Conservation (phyloP, 2,797 vertebrate genomes). For the Onychomys torridus region DNA sequence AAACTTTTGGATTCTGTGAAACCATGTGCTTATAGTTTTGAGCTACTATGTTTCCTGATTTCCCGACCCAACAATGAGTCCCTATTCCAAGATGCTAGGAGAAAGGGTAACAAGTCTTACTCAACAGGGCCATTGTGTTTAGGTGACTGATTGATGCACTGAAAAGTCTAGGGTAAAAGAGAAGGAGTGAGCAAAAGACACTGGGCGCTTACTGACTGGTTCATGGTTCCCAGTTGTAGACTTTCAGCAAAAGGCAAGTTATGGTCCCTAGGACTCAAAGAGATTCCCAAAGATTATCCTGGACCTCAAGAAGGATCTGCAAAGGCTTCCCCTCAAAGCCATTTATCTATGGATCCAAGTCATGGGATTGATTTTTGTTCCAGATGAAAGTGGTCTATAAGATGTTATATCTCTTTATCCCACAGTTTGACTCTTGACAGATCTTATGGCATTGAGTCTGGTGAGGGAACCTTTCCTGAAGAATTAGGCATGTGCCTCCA, state of each 20-base stretch:
- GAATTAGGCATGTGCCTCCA: background rate
- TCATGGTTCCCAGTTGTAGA: background rate
- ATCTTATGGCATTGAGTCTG: background rate
- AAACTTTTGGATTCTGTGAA: background rate
- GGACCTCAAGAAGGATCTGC: background rate
- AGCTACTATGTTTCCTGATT: background rate
- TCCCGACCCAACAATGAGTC: background rate
- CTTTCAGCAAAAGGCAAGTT: background rate
- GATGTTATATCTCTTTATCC: background rate
- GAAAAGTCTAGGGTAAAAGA: background rate
- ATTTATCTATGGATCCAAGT: too few species aligned
- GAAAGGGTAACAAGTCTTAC: background rate
- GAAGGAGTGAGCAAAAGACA: background rate
- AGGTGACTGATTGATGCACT: background rate
- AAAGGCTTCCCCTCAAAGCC: background rate
- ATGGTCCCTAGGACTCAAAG: background rate
- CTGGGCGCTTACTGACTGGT: fast-evolving
- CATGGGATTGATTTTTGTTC: too few species aligned
- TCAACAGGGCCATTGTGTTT: background rate
- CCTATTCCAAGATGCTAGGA: background rate
- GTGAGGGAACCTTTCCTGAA: background rate
- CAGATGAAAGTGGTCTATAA: background rate
- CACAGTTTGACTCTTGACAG: background rate
- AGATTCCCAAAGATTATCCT: background rate
- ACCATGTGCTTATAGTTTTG: background rate